Conservation (phyloP, 1,140 invertebrate species). For the Eupristina koningsbergeri region DNA sequence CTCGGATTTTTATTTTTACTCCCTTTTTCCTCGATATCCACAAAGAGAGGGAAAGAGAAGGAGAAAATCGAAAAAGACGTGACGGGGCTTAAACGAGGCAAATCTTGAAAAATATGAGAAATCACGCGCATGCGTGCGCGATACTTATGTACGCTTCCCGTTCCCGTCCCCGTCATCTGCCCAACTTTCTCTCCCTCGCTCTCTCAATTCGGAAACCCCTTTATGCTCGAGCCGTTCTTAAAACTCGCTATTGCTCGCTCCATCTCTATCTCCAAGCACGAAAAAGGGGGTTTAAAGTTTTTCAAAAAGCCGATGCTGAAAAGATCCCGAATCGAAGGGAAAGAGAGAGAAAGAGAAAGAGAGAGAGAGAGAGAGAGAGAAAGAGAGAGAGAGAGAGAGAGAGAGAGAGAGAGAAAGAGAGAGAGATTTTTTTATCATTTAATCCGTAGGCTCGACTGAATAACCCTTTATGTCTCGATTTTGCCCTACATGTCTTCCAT, state of each 20-base stretch:
- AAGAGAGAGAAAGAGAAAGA: not conserved
- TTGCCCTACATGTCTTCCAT: slow-evolving; percentile 17
- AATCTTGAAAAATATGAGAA: slow-evolving; percentile 74
- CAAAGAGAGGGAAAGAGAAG: slow-evolving; percentile 49
- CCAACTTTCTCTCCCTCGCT: slow-evolving; percentile 52
- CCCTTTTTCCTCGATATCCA: not conserved
- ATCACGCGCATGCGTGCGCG: slow-evolving; percentile 57
- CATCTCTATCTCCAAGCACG: slow-evolving; percentile 36
- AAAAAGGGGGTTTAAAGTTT: slow-evolving; percentile 67
- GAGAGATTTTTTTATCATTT: slow-evolving; percentile 69
- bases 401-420: too few species aligned
- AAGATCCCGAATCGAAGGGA: not conserved
- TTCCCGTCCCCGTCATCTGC: slow-evolving; percentile 44
- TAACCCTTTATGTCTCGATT: slow-evolving; percentile 69
- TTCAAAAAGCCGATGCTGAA: slow-evolving; percentile 68
- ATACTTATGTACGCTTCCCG: slow-evolving; percentile 46
- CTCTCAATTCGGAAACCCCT: slow-evolving; percentile 37
- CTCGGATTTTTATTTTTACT: slow-evolving; percentile 22
- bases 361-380: not conserved
- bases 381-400: not conserved
- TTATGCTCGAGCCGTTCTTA: slow-evolving; percentile 10
- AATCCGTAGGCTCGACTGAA: slow-evolving; percentile 69
- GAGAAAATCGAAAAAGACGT: slow-evolving; percentile 61
- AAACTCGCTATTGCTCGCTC: slow-evolving; percentile 16
- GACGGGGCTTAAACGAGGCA: slow-evolving; percentile 68